Evolutionary conservation across 2,888 invertebrate genomes (phyloP).

Genomic region (Coenonympha arcania): DNA sequence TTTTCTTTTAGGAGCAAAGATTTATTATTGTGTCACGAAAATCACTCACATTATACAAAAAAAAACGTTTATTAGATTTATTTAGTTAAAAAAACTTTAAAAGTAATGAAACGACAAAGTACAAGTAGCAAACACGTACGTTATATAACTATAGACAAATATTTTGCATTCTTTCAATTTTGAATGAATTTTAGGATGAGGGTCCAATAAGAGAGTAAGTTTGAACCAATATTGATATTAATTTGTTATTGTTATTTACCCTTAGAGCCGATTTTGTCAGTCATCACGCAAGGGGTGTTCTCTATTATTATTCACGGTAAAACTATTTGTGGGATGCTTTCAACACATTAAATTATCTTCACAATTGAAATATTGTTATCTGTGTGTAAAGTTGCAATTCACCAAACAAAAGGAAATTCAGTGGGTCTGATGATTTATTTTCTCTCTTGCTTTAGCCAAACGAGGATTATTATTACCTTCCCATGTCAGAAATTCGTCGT

Average conservation of each 20-base stretch:
- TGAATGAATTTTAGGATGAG: neutral
- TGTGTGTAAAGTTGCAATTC: neutral
- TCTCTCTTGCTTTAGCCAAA: neutral
- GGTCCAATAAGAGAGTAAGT: slow-evolving; percentile 1
- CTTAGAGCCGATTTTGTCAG: neutral
- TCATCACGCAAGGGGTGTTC: slow-evolving; percentile 2
- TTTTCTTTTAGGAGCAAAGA: no score
- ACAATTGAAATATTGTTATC: neutral
- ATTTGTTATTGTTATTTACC: neutral
- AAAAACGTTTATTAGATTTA: no score
- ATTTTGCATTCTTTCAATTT: neutral
- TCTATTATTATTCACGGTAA: neutral
- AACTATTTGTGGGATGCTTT: neutral
- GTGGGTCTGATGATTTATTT: neutral
- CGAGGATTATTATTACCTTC: no score
- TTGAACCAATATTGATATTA: slow-evolving; percentile 8
- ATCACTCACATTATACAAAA: no score
- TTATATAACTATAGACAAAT: no score
- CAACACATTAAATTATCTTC: neutral
- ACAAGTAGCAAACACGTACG: no score
- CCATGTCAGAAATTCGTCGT: no score
- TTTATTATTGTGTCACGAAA: no score
- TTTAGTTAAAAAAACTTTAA: no score
- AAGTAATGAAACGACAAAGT: no score
- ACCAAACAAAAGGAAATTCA: neutral